Evolutionary conservation across 1,140 invertebrate genomes (phyloP).

Genomic region (Psilanteris sp.): DNA sequence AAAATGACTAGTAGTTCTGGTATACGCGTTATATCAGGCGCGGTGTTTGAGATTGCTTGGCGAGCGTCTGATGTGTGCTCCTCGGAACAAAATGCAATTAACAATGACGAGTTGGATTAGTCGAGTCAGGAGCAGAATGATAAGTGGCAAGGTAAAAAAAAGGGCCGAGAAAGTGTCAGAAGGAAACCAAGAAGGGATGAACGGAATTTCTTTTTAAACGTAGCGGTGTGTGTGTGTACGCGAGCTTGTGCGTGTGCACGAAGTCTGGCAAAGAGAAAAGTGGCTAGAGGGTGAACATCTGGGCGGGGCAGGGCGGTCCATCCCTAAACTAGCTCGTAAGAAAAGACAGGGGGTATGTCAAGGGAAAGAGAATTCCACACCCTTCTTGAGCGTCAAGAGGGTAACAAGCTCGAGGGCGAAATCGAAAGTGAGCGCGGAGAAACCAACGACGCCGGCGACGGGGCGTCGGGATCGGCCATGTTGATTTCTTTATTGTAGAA

Average conservation of each 20-base stretch:
- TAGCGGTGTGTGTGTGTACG: conserved; percentile 1
- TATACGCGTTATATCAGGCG: too few relatives aligned
- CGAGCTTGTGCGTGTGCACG: neutral
- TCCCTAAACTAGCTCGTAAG: conserved; percentile 69
- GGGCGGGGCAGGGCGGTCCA: conserved; percentile 68
- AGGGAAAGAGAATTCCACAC: conserved; percentile 65
- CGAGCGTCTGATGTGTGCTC: conserved; percentile 15
- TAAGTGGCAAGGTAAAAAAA: conserved; percentile 26
- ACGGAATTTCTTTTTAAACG: conserved; percentile 67
- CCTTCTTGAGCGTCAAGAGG: conserved; percentile 66
- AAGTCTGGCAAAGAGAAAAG: conserved; percentile 54
- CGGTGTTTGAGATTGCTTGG: too few relatives aligned
- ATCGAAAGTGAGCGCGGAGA: conserved; percentile 66
- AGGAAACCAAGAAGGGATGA: conserved; percentile 62
- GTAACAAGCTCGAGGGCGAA: conserved; percentile 68
- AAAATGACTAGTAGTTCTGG: too few relatives aligned
- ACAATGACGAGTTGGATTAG: conserved; percentile 57
- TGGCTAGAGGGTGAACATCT: conserved; percentile 66
- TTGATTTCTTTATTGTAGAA: conserved; percentile 71
- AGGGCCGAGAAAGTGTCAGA: conserved; percentile 42
- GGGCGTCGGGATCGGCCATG: conserved; percentile 64
- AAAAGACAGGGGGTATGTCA: conserved; percentile 61
- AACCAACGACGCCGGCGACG: conserved; percentile 39
- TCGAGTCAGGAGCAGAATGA: conserved; percentile 53
- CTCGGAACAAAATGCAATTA: conserved; percentile 49